Evolutionary conservation across 2,797 vertebrate species (phyloP), one percentile per base, ranked within the genome.

Genomic region (Esox lucius): DNA sequence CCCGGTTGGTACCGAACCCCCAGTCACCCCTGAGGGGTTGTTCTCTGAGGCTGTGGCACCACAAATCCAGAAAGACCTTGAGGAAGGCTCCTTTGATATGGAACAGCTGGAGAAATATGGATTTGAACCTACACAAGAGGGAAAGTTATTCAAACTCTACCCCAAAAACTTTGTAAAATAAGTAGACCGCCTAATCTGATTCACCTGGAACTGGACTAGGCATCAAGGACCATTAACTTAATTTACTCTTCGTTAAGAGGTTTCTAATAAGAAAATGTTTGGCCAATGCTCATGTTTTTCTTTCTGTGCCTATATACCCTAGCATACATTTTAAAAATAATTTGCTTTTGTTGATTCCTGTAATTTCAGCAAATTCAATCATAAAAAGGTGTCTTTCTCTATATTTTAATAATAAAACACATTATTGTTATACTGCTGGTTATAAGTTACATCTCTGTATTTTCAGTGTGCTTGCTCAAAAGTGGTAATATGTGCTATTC

Each of bases 121-220:
- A 75, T 96, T 96, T 66, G 94, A 98, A 75, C 91, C 94, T 22
- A 92, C 90, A 0, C 97, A 99, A 85, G 94, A 97, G 0, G 95
- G 94, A n/a, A 98, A 96, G 79, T 94, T 98, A 53, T 97, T 98
- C 88, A 94, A 95, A 85, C 91, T 98, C 22, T 95, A 95, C 82
- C 97, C 98, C 59, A 98, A 95, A 88, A 98, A 98, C 90, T 97
- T 92, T 65, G 88, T 93, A 69, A 95, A 95, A 68, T 99, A 92
- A 89, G 33, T 53, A 2, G 15, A 64, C 48, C 11, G 0, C 3
- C 48, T 66, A 13, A 65, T 28, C 0, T 15, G n/a, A 28, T 74
- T 7, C 5, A 42, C 15, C 56, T 19, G 33, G 61, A 75, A 53
- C 28, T 56, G 11, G 33, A 42, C 35, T 22, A 12, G 2, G 13